Conservation (phyloP, 2,888 invertebrate species). For the Amorpha juglandis region DNA sequence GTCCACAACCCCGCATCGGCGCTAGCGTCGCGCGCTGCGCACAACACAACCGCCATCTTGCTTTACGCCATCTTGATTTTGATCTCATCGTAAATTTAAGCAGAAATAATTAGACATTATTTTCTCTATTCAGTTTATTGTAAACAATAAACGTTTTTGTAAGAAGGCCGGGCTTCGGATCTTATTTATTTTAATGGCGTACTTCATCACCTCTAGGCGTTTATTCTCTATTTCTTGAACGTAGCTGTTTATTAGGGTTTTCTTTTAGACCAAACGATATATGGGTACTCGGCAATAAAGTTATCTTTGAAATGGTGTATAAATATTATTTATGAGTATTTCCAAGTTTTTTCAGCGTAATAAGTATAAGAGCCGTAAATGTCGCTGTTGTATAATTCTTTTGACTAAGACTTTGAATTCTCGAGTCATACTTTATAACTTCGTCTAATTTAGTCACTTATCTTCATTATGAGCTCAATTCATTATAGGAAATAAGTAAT, state of each 20-base stretch:
- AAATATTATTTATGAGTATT: slow-evolving; percentile 12
- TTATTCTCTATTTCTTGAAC: slow-evolving; percentile 6
- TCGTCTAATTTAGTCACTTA: no score
- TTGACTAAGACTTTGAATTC: background rate
- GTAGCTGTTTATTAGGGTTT: slow-evolving; percentile 4
- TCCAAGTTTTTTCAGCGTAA: slow-evolving; percentile 2
- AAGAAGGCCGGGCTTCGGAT: slow-evolving; percentile 7
- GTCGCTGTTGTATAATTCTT: slow-evolving; percentile 1
- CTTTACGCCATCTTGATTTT: slow-evolving; percentile 75
- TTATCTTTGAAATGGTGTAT: slow-evolving; percentile 11
- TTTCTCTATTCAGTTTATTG: slow-evolving; percentile 17
- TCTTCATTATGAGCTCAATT: background rate
- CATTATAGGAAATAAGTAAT: slow-evolving; percentile 13
- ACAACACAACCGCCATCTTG: slow-evolving; percentile 71
- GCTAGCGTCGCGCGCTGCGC: slow-evolving; percentile 85
- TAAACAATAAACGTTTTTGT: slow-evolving; percentile 22
- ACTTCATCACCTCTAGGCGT: slow-evolving; percentile 23
- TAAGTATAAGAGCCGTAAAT: slow-evolving; percentile 7
- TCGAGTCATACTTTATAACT: background rate
- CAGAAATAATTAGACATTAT: slow-evolving; percentile 17
- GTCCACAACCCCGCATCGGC: slow-evolving; percentile 92
- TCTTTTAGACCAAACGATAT: slow-evolving; percentile 15
- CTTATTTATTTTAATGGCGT: slow-evolving; percentile 21
- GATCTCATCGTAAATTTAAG: slow-evolving; percentile 49
- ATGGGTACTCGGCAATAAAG: slow-evolving; percentile 13